These are phyloP conservation scores for Mungos mungo DNA, from an alignment of 2,113 vertebrate genomes.

Conservation along the genomic window DNA sequence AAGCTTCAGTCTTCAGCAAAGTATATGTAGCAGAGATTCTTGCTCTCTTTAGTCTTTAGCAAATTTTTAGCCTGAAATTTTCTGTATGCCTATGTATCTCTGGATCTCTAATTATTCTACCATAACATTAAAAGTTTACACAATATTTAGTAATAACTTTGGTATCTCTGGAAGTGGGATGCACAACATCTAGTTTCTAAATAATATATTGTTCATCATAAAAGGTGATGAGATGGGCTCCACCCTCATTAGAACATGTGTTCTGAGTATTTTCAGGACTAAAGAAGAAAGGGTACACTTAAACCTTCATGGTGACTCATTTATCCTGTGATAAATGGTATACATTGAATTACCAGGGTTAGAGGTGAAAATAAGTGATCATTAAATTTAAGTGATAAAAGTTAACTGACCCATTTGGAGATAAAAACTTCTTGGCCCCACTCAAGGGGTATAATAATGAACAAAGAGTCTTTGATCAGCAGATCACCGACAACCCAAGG, in stretches of 20 bases:
- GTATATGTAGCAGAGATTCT: background rate
- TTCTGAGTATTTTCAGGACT: constrained; percentile 46
- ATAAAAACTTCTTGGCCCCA: constrained; percentile 10
- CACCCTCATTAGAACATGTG: background rate
- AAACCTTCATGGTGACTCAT: background rate
- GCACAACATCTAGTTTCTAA: background rate
- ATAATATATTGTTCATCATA: constrained; percentile 18
- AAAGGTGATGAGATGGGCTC: background rate
- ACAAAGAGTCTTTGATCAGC: constrained; percentile 25
- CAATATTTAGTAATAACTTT: background rate
- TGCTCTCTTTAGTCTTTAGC: background rate
- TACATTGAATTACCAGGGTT: background rate
- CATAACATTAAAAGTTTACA: background rate
- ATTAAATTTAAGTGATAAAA: constrained; percentile 51
- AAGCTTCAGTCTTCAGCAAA: constrained; percentile 2
- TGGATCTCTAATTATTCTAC: background rate
- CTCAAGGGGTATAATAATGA: constrained; percentile 29
- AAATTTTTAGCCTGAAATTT: background rate
- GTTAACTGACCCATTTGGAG: background rate
- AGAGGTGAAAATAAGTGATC: constrained; percentile 5
- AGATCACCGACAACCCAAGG: constrained; percentile 44
- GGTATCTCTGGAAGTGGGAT: background rate
- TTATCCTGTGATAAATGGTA: constrained; percentile 33
- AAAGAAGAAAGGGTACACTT: background rate
- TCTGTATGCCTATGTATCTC: background rate